Evolutionary conservation across 2,888 invertebrate genomes (phyloP).

Genomic region (Drosophila phalerata): DNA sequence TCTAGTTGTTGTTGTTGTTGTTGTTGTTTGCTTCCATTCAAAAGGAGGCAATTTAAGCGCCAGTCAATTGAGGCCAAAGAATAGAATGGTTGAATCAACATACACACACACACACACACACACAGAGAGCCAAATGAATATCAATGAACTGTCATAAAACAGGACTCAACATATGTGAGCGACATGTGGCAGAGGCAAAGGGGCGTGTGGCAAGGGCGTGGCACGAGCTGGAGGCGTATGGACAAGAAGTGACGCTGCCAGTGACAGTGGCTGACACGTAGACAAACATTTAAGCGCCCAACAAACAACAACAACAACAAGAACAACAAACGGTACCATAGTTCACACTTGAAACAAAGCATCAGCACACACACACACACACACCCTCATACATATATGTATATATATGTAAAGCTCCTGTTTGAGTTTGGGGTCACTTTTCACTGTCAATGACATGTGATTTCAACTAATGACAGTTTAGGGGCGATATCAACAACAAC

Average conservation of each 20-base stretch:
- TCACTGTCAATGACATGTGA: conserved; percentile 76
- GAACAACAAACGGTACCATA: conserved; percentile 22
- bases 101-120: conserved; percentile 19
- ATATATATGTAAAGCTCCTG: conserved; percentile 21
- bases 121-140: conserved; percentile 67
- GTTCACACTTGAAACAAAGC: conserved; percentile 50
- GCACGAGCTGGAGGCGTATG: conserved; percentile 4
- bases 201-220: background rate
- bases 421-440: conserved; percentile 60
- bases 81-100: conserved; percentile 42
- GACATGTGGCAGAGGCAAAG: background rate
- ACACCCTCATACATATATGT: conserved; percentile 18
- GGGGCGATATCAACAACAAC: conserved; percentile 44
- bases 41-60: conserved; percentile 44
- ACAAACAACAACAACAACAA: conserved; percentile 45
- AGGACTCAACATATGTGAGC: conserved; percentile 49
- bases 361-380: conserved; percentile 18
- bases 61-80: conserved; percentile 39
- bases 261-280: conserved; percentile 76
- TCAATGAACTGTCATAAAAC: conserved; percentile 78
- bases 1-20: background rate
- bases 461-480: conserved; percentile 80
- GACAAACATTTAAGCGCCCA: conserved; percentile 72
- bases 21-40: conserved; percentile 35
- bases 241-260: conserved; percentile 49